Evolutionary conservation across 2,888 invertebrate genomes (phyloP), one percentile per base, ranked within the genome.

Genomic region (Rhagium mordax): DNA sequence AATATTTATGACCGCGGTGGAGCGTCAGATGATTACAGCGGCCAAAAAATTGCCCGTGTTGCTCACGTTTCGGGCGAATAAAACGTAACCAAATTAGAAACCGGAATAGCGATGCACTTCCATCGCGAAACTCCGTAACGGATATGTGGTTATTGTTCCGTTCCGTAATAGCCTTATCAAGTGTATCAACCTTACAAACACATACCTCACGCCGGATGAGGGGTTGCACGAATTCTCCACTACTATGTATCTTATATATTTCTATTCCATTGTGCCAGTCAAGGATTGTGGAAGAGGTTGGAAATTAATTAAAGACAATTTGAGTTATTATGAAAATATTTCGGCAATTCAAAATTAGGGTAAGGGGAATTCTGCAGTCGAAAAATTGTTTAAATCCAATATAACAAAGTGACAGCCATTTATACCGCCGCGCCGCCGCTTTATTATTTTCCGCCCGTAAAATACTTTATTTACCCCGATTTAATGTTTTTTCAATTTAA

Each of bases 71-170:
- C 67, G 59, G 67, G 61, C 67, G 71, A 76, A 76, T 74, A 76
- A 77, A 72, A 75, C 74, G 72, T 72, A 72, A 68, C 64, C 69
- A 71, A 78, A 78, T 72, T 75, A 78, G 75, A 74, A 77, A 71
- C 75, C 72, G 79, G 77, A 79, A 78, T 70, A 80, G 81, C 75
- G 78, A 75, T 80, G 81, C 82, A 81, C 81, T 83, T 82, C 82
- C 83, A 85, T 84, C 80, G 81, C 59, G 70, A 61, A 74, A 70
- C 84, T 83, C 83, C 67, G 70, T 47, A 72, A 70, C 84, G 84
- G 84, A 84, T 84, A 79, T 83, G 83, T 84, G 82, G 84, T 82
- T 83, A 84, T 84, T 83, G 82, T 83, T 82, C 80, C 79, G 79
- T 78, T 70, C 69, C 61, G 68, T 74, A 75, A 75, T 81, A 81